Base-by-base conservation (phyloP, 2,113 vertebrate genomes). In the Cygnus buccinator region DNA sequence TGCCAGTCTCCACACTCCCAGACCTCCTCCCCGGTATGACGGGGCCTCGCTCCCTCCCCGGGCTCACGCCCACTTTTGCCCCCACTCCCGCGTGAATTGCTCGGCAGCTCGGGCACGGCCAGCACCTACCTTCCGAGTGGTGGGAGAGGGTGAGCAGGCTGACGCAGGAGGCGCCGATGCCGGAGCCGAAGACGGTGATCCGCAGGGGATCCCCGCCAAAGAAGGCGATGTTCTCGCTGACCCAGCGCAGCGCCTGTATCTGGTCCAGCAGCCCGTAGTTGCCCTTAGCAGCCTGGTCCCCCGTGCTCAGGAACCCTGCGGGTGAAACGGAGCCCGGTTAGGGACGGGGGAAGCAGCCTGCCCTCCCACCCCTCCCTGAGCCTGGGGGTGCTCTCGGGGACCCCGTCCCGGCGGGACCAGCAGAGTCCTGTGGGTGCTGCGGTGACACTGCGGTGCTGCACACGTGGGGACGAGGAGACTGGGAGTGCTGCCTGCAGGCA, bases 151-250 rank as follows among this genome's bases (percentile, higher is more conserved):
- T 99, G 86, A 99, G 99, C 92, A 99, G 98, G 97, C 99, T 99
- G 98, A 99, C 99, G 28, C 99, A 99, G 81, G 99, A 99, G 23
- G 99, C 99, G 0, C 99, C 99, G 0, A 99, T 99, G 94, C 99
- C 99, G 0, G 99, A 99, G 84, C 99, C 99, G 22, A 99, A 99
- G 95, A 99, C 99, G 0, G 99, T 99, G 97, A 99, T 99, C 54
- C 99, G 98, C 97, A 99, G 97, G 81, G 99, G 99, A 95, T 99
- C 99, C 8, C 99, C 99, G 18, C 99, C 99, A 20, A 99, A 99
- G 98, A 99, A 99, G 94, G 99, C 99, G 39, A 99, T 99, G 96
- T 99, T 99, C 97, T 99, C 99, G 1, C 99, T 99, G 97, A 99
- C 99, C 99, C 99, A 99, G 82, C 99, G 98, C 82, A 99, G 98